Base-by-base conservation (phyloP, 2,113 vertebrate species). In the Calidris pygmaea region DNA sequence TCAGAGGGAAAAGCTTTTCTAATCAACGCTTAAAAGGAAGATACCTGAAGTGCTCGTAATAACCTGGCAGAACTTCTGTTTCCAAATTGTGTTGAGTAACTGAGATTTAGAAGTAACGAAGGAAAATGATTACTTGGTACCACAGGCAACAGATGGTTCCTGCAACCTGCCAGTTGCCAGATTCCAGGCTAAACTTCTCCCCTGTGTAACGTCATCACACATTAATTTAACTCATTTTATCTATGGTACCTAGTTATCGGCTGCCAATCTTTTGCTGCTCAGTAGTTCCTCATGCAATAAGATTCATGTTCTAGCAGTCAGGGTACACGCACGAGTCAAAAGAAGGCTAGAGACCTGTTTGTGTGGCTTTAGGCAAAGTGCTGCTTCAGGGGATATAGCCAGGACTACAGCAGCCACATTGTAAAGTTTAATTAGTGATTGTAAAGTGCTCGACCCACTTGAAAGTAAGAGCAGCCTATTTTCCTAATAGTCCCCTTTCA, bases 11-110 rank as follows among this genome's bases (percentile, higher is more conserved):
- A 95, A 94, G 90, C 66, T 91, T 87, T 87, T 68, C 78, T 93
- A 93, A 96, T 90, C 75, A 85, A 70, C 72, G 58, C 58, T 82
- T 88, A 60, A 1, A 87, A 72, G 82, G 84, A 93, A 91, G 72
- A 91, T 90, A 95, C 92, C 92, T 95, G 60, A 96, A 77, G 80
- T 68, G 53, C 62, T 91, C 12, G 0, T 90, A 91, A 96, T 93
- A 96, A 81, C 58, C 87, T 79, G 85, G 85, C 85, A 96, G 67
- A 95, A 96, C 37, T 95, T 96, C 60, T 91, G 66, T 83, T 96
- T 93, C 92, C 81, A 90, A 94, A 91, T 76, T 85, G 76, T 5
- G 0, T 60, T 63, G 77, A 93, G 86, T 70, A 87, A 96, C 88
- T 74, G 63, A 89, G 63, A 87, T 87, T 89, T 87, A 87, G 50